phyloP scores from a whole-genome alignment of 1,140 invertebrate species.

The Aphis craccivora region DNA sequence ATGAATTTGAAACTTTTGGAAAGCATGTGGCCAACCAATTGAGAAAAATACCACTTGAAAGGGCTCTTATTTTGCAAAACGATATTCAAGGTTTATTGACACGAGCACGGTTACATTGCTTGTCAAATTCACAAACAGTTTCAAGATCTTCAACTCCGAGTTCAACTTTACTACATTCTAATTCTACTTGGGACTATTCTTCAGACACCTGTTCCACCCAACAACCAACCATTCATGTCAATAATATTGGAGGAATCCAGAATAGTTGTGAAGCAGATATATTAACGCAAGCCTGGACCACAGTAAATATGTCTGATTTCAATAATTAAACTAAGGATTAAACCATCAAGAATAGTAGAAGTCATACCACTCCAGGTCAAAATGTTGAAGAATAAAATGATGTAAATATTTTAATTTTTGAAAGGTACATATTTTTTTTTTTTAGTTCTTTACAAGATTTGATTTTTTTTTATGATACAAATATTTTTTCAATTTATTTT shows the following conservation, averaged over 20 bases:
- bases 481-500: too few relatives aligned
- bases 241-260: background rate
- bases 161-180: background rate
- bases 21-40: conserved; percentile 17
- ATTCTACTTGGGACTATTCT: background rate
- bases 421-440: too few relatives aligned
- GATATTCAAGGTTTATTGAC: conserved; percentile 15
- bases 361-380: too few relatives aligned
- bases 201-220: background rate
- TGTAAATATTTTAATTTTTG: too few relatives aligned
- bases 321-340: too few relatives aligned
- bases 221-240: background rate
- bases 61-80: background rate
- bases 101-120: conserved; percentile 4
- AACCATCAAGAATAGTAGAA: too few relatives aligned
- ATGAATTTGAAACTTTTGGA: conserved; percentile 29
- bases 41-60: conserved; percentile 7
- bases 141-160: conserved; percentile 3
- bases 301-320: background rate
- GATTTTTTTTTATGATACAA: too few relatives aligned
- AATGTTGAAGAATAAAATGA: too few relatives aligned
- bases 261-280: conserved; percentile 8
- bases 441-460: too few relatives aligned
- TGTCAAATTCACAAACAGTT: background rate
- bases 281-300: background rate